A percentile compares a stretch with the other conserved stretches of the same genome.
Conservation (phyloP, 2,888 invertebrate genomes). For the Abscondita cerata region DNA sequence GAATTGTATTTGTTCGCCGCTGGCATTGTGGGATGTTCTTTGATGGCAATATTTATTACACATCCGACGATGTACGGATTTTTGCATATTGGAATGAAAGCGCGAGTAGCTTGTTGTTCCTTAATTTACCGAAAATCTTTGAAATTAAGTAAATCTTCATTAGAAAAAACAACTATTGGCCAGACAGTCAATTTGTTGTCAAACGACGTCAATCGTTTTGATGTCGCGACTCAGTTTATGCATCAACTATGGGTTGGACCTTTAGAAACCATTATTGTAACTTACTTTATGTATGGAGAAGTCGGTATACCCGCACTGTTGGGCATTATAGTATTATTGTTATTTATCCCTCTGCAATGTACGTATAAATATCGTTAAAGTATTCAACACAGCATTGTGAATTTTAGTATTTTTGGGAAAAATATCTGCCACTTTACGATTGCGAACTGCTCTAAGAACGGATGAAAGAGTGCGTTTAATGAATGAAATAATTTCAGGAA, state of each 20-base stretch:
- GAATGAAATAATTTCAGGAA: too few relatives aligned
- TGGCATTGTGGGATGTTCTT: slow-evolving; percentile 78
- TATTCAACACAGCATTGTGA: background rate
- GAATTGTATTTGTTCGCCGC: slow-evolving; percentile 81
- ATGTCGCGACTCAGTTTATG: slow-evolving; percentile 79
- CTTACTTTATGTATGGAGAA: slow-evolving; percentile 75
- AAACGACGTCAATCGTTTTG: slow-evolving; percentile 93
- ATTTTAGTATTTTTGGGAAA: background rate
- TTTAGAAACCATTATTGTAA: slow-evolving; percentile 76
- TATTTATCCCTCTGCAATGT: slow-evolving; percentile 61
- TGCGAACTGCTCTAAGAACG: slow-evolving; percentile 68
- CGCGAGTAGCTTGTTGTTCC: slow-evolving; percentile 83
- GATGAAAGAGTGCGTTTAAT: too few relatives aligned
- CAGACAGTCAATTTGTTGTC: slow-evolving; percentile 89
- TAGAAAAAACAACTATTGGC: slow-evolving; percentile 77
- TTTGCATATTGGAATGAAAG: slow-evolving; percentile 83
- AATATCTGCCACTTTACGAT: slow-evolving; percentile 49
- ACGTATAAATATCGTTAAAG: slow-evolving; percentile 37
- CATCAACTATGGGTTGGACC: slow-evolving; percentile 87
- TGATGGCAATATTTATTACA: slow-evolving; percentile 58
- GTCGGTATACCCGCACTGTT: slow-evolving; percentile 64
- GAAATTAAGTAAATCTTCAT: slow-evolving; percentile 67
- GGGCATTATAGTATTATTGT: slow-evolving; percentile 64
- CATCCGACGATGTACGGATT: too few relatives aligned
- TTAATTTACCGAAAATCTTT: slow-evolving; percentile 79